Conservation (phyloP, 1,140 invertebrate genomes). For the Bombus huntii region DNA sequence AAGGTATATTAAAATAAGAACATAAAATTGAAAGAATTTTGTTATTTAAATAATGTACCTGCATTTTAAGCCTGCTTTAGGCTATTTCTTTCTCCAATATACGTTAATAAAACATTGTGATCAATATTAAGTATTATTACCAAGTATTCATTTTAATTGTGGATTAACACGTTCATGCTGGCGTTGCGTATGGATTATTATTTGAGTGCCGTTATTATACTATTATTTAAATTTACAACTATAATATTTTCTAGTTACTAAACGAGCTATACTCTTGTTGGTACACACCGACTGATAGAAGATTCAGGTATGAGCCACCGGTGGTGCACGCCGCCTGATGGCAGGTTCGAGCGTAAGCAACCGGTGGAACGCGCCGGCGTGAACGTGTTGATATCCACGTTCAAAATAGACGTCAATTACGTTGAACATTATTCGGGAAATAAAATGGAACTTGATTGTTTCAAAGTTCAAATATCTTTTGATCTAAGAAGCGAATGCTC, state of each 20-base stretch:
- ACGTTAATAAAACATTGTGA: not conserved
- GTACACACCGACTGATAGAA: too few species aligned
- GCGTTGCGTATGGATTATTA: too few species aligned
- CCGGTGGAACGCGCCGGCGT: too few species aligned
- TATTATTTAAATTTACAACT: too few species aligned
- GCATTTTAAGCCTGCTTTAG: not conserved
- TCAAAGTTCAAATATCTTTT: not conserved
- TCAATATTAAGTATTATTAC: too few species aligned
- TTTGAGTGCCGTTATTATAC: too few species aligned
- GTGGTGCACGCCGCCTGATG: too few species aligned
- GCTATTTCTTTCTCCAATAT: not conserved
- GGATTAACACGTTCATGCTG: too few species aligned
- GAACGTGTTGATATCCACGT: not conserved
- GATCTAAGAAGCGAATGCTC: not conserved
- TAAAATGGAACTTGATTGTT: not conserved
- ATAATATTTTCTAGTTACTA: too few species aligned
- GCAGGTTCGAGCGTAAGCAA: too few species aligned
- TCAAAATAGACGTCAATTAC: not conserved
- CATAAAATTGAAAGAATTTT: not conserved
- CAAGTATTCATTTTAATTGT: too few species aligned
- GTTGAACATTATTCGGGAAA: not conserved
- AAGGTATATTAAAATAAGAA: not conserved
- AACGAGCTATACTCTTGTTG: accelerated
- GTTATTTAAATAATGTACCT: not conserved
- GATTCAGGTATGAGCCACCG: too few species aligned